These are phyloP conservation scores for Heliornis fulica DNA, from an alignment of 2,113 vertebrate species.

Conservation along the genomic window DNA sequence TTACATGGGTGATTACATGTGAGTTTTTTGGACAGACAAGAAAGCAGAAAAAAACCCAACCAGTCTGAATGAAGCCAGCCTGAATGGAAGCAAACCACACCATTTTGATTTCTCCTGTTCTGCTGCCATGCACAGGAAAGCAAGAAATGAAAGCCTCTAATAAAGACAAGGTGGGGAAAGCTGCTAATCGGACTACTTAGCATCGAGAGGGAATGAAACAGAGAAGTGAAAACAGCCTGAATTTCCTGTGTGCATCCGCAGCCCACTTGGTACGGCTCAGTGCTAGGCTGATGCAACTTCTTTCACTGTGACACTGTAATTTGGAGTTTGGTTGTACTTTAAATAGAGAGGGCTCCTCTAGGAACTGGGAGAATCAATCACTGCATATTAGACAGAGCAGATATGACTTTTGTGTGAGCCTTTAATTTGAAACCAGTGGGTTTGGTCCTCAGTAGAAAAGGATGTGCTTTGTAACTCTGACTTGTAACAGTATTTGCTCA, in stretches of 20 bases:
- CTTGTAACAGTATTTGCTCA: neutral
- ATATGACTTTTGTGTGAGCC: conserved; percentile 33
- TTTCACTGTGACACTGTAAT: conserved; percentile 18
- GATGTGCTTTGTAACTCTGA: neutral
- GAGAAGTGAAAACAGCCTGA: neutral
- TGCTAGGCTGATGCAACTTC: neutral
- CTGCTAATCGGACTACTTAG: neutral
- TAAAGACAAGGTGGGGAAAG: neutral
- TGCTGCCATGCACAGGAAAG: neutral
- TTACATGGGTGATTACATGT: conserved; percentile 12
- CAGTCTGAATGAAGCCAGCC: neutral
- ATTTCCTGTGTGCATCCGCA: neutral
- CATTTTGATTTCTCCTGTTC: neutral
- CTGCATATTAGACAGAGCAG: neutral
- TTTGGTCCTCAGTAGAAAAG: conserved; percentile 8
- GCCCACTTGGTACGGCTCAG: neutral
- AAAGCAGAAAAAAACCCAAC: conserved; percentile 12
- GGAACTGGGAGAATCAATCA: conserved; percentile 50
- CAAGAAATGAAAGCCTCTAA: neutral
- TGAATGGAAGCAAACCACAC: neutral
- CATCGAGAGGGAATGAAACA: neutral
- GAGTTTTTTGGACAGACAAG: conserved; percentile 8
- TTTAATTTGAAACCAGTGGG: conserved; percentile 55
- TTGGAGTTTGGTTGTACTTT: conserved; percentile 45
- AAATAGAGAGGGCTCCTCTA: conserved; percentile 25